Evolutionary conservation across 2,888 invertebrate species (phyloP).

Genomic region (Anticlea derivata): DNA sequence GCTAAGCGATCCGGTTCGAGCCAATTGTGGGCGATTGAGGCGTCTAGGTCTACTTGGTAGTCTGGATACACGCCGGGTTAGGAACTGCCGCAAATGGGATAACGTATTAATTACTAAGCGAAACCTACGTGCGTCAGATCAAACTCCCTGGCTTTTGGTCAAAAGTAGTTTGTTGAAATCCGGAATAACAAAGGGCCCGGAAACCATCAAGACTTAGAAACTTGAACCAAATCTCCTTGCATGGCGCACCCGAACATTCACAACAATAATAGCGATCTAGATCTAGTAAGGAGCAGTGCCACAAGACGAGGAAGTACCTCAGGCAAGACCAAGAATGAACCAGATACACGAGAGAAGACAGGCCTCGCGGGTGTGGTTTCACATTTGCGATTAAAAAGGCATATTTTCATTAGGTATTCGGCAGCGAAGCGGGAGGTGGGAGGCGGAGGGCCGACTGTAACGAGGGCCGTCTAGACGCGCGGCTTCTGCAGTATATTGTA

Average conservation of each 20-base stretch:
- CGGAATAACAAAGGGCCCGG: too few species aligned
- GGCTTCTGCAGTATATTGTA: slow-evolving; percentile 58
- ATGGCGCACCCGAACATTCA: too few species aligned
- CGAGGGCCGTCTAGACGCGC: slow-evolving; percentile 75
- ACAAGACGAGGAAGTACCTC: too few species aligned
- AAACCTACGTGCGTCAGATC: too few species aligned
- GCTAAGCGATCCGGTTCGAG: slow-evolving; percentile 10
- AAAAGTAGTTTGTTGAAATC: too few species aligned
- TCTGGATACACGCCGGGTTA: neutral
- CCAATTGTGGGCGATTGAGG: slow-evolving; percentile 10
- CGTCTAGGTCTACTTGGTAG: slow-evolving; percentile 1
- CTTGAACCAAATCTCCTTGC: too few species aligned
- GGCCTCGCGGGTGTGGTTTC: slow-evolving; percentile 8
- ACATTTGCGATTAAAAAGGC: slow-evolving; percentile 53
- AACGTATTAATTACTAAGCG: neutral
- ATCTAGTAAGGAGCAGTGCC: too few species aligned
- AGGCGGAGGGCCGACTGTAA: slow-evolving; percentile 53
- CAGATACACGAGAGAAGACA: neutral
- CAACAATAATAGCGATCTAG: too few species aligned
- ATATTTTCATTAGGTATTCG: slow-evolving; percentile 66
- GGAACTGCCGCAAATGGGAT: neutral
- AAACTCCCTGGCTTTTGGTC: too few species aligned
- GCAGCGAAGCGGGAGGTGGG: slow-evolving; percentile 43
- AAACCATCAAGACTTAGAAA: too few species aligned
- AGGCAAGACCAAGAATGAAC: neutral